A percentile compares a stretch with the other conserved stretches of the same genome.
Conservation (phyloP, 2,888 invertebrate genomes). For the Trisateles emortualis region DNA sequence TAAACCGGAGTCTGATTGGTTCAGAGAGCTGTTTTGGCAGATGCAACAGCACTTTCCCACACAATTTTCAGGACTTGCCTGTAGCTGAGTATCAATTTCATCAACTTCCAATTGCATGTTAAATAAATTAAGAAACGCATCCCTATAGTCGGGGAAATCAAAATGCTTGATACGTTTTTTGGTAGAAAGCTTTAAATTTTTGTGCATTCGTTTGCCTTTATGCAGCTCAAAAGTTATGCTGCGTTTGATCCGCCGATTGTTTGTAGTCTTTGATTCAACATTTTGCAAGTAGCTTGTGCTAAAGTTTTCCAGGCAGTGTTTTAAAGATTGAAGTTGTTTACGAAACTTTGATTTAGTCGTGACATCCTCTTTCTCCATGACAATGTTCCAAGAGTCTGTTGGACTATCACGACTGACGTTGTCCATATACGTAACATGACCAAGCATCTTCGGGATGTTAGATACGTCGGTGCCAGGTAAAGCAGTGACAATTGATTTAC, state of each 20-base stretch:
- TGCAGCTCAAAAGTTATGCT: conserved; percentile 52
- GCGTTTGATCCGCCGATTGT: conserved; percentile 26
- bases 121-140: conserved; percentile 73
- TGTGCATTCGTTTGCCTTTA: conserved; percentile 52
- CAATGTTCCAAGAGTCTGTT: conserved; percentile 68
- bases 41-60: conserved; percentile 57
- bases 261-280: conserved; percentile 30
- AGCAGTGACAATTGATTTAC: conserved; percentile 59
- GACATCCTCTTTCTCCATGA: conserved; percentile 70
- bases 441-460: conserved; percentile 54
- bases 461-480: conserved; percentile 54
- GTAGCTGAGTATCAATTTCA: conserved; percentile 29
- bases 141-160: conserved; percentile 76
- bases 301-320: conserved; percentile 67
- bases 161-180: conserved; percentile 75
- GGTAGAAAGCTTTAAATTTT: conserved; percentile 51
- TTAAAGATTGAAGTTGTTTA: conserved; percentile 68
- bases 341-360: conserved; percentile 65
- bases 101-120: conserved; percentile 44
- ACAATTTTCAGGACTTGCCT: conserved; percentile 24
- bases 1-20: conserved; percentile 66
- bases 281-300: conserved; percentile 57
- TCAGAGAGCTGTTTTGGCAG: conserved; percentile 56
- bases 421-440: conserved; percentile 55
- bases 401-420: conserved; percentile 59